A percentile compares a stretch with the other conserved stretches of the same genome.
phyloP scores from a whole-genome alignment of 2,797 vertebrate genomes.

The Myotis planiceps region DNA sequence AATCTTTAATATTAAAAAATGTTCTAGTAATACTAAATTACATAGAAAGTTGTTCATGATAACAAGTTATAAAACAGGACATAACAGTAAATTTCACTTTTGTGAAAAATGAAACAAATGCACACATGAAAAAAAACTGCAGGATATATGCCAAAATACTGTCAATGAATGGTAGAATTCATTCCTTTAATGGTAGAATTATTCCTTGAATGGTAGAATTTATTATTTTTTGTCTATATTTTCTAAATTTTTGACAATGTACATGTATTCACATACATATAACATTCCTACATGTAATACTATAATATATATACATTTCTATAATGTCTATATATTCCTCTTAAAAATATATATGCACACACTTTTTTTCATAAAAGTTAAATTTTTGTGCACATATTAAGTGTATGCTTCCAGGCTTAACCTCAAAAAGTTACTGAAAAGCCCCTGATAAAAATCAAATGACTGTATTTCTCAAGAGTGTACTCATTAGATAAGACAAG shows the following conservation, averaged over 20 bases:
- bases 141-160: not conserved
- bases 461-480: not conserved
- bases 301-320: not conserved
- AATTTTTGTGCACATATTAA: not conserved
- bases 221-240: not conserved
- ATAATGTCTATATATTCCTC: not conserved
- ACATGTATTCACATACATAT: not conserved
- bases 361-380: not conserved
- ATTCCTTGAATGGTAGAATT: slow-evolving; percentile 4
- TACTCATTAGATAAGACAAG: not conserved
- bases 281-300: not conserved
- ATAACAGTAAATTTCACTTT: not conserved
- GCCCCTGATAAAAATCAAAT: not conserved
- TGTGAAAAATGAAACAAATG: slow-evolving; percentile 35
- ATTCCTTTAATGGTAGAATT: not conserved
- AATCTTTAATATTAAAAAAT: not conserved
- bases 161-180: not conserved
- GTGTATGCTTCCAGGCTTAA: not conserved
- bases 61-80: not conserved
- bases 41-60: not conserved
- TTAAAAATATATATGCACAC: not conserved
- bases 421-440: not conserved
- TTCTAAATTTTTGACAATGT: not conserved
- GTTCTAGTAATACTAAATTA: slow-evolving; percentile 14
- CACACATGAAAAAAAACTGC: not conserved